phyloP scores from a whole-genome alignment of 2,888 invertebrate genomes.

The Anagyrus pseudococci region DNA sequence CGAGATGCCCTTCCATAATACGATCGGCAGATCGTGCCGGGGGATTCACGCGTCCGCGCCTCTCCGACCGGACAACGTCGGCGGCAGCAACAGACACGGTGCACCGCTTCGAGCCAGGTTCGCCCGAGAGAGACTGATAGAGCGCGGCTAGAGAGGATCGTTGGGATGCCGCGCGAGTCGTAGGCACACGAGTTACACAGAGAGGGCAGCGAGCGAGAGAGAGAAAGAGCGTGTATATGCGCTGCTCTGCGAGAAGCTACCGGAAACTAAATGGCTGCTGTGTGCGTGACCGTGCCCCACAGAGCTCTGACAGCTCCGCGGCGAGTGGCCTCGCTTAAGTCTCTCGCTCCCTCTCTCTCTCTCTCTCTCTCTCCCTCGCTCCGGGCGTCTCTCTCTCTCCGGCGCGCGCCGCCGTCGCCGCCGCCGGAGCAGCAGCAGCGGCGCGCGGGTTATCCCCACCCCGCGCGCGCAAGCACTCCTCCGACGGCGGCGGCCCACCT shows the following conservation, averaged over 20 bases:
- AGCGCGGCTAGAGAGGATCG: no score
- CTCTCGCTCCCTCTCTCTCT: constrained; percentile 44
- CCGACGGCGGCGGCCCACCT: not conserved
- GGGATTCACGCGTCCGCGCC: not conserved
- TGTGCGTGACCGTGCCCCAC: constrained; percentile 62
- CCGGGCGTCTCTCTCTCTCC: constrained; percentile 3
- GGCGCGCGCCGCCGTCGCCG: not conserved
- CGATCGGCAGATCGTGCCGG: constrained; percentile 15
- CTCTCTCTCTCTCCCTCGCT: constrained; percentile 15
- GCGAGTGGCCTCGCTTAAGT: constrained; percentile 63
- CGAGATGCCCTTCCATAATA: constrained; percentile 45
- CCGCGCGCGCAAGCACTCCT: constrained; percentile 41
- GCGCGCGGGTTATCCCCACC: constrained; percentile 56
- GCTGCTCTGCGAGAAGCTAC: no score
- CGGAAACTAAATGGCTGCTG: constrained; percentile 50
- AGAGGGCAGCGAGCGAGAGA: constrained; percentile 17
- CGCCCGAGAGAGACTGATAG: not conserved
- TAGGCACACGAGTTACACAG: constrained; percentile 33
- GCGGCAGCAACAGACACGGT: not conserved
- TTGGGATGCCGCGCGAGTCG: no score
- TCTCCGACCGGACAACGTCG: not conserved
- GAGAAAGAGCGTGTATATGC: no score
- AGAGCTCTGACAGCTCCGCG: constrained; percentile 62
- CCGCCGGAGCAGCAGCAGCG: not conserved
- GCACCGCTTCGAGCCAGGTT: no score